Base-by-base conservation (phyloP, 53 echinoderm and acorn worm species). In the Paelopatides confundens region DNA sequence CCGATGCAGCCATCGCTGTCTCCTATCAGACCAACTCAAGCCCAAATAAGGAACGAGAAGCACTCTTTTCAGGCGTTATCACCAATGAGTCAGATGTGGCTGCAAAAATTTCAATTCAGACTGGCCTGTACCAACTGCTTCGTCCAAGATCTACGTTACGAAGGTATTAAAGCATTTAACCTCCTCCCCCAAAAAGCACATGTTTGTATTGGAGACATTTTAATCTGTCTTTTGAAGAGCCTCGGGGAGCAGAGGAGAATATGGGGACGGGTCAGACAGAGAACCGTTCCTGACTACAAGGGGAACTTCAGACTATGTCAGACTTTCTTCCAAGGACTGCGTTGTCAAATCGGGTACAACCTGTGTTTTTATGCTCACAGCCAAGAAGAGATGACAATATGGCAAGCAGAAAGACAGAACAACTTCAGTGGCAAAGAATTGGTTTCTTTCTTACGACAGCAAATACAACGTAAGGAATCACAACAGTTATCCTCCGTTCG, bases 331-430 rank as follows among this genome's bases (percentile, higher is more conserved):
- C 40, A 13, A n/a, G 74, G 35, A 8, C 48, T 87, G 43, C 46
- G 67, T n/a, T 93, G 91, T 47, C 90, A 95, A 87, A 78, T 91
- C 4, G 65, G 90, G 28, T 93, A 89, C 12, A 63, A 69, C 85
- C 37, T 83, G 63, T 96, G 96, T 51, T 90, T 92, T 89, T 96
- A 88, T 86, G 91, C 91, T 58, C 96, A 96, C 63, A 96, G 96
- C 66, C 78, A 87, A 23, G 96, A 88, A 33, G 96, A 96, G 86
- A 38, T 96, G 86, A 35, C 35, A 2, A 89, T 96, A 34, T 96
- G 96, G 96, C 81, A 90, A 23, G 96, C 94, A 1, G 94, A 96
- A 34, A 77, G 96, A 35, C 51, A 28, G 18, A 89, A 90, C 6
- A 35, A 28, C 40, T 95, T 95, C 93, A 87, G 87, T 14, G 89